phyloP scores from a whole-genome alignment of 2,113 vertebrate species.

The Neolamprologus longior region DNA sequence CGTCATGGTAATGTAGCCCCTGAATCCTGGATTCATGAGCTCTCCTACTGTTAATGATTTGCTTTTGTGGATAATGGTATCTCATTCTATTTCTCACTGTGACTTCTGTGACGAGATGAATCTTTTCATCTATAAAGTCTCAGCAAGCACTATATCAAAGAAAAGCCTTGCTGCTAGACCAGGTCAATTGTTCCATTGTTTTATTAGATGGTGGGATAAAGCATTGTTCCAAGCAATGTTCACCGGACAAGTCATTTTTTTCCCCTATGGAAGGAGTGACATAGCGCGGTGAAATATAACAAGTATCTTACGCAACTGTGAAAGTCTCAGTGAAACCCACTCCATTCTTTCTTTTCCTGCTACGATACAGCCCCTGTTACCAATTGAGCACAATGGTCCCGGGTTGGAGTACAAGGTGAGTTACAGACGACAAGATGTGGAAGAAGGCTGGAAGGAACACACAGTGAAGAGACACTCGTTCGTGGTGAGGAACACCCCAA shows the following conservation, averaged over 20 bases:
- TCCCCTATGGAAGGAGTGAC: constrained; percentile 12
- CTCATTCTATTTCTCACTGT: constrained; percentile 36
- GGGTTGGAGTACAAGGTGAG: constrained; percentile 89
- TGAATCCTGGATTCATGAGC: constrained; percentile 36
- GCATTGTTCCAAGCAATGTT: constrained; percentile 6
- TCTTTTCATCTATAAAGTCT: constrained; percentile 35
- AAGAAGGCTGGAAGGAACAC: constrained; percentile 81
- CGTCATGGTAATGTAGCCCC: constrained; percentile 12
- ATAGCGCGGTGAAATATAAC: constrained; percentile 1
- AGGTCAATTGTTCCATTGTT: constrained; percentile 43
- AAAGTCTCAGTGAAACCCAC: constrained; percentile 1
- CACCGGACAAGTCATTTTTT: constrained; percentile 17
- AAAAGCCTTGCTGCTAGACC: neutral
- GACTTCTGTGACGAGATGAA: constrained; percentile 18
- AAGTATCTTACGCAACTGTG: constrained; percentile 6
- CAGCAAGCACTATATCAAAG: constrained; percentile 26
- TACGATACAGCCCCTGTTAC: constrained; percentile 76
- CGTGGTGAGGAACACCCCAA: constrained; percentile 79
- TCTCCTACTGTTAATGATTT: constrained; percentile 58
- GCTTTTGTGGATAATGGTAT: constrained; percentile 55
- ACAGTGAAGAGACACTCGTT: constrained; percentile 82
- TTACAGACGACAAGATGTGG: constrained; percentile 76
- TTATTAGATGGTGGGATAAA: constrained; percentile 29
- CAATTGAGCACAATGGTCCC: constrained; percentile 83
- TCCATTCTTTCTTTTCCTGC: neutral